Base-by-base conservation (phyloP, 2,113 vertebrate species). In the Psilopsiagon aymara region DNA sequence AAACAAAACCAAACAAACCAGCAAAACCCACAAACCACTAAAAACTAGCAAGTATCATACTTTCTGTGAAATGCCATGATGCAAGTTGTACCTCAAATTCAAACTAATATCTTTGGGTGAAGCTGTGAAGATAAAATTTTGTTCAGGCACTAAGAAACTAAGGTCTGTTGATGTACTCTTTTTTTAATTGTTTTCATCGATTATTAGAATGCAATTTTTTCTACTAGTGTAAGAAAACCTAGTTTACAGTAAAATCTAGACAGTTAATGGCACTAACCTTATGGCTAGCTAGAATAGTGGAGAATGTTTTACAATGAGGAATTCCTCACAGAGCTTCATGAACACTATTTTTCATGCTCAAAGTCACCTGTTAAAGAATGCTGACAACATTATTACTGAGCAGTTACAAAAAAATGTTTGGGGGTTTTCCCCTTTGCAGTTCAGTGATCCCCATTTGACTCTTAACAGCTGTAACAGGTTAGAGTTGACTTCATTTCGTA, bases 401-500 rank as follows among this genome's bases (percentile, higher is more conserved):
- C 3, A 46, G 0, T 73, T 93, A 18, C 3, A 13, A 69, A 84
- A 60, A 62, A 18, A 4, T 20, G 7, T 16, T 62, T 77, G 28
- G 2, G 3, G 5, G 0, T 19, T 88, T 88, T 66, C 20, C 7
- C 2, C 2, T 13, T 51, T 91, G 4, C 15, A n/a, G 1, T 69
- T 74, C 8, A 47, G 29, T 64, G 0, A 0, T 75, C 24, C 19
- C 11, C 16, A 7, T 76, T 84, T 83, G 27, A 43, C 17, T 71
- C 20, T 28, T 28, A n/a, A 75, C 18, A 84, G 6, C 23, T 86
- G 2, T 3, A 74, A 35, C 11, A 55, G 14, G 86, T 91, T 29
- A 19, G 76, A 74, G 25, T 69, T 33, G 44, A 52, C 7, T 67
- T 17, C 1, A 10, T 70, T 87, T 84, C 20, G 3, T 44, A 17